Conservation (phyloP, 2,113 vertebrate species). For the Lycaon pictus region DNA sequence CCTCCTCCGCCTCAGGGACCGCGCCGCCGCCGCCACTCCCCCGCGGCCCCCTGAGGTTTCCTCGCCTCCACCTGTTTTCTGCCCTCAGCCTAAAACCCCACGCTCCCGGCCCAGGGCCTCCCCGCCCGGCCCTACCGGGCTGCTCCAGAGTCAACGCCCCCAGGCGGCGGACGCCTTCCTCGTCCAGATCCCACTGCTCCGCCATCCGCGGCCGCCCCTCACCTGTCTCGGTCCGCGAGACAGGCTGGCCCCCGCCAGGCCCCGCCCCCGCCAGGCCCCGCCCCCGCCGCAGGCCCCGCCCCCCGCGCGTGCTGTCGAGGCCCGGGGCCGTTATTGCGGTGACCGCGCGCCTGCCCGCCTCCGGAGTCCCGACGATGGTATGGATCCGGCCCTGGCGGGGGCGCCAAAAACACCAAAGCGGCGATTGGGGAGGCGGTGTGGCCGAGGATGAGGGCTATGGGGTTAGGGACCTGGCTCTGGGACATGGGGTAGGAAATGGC, state of each 20-base stretch:
- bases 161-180: slow-evolving; percentile 77
- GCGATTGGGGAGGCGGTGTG: not conserved
- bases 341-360: not conserved
- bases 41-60: not conserved
- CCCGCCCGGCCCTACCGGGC: slow-evolving; percentile 65
- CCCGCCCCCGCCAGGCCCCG: not conserved
- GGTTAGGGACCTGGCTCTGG: slow-evolving; percentile 15
- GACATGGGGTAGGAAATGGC: not conserved
- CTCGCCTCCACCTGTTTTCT: not conserved
- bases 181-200: slow-evolving; percentile 82
- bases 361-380: slow-evolving; percentile 71
- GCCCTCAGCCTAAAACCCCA: not conserved
- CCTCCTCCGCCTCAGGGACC: not conserved
- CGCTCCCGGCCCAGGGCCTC: not conserved
- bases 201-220: slow-evolving; percentile 73
- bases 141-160: slow-evolving; percentile 79
- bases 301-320: rapidly evolving
- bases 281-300: not conserved
- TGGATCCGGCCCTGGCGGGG: not conserved
- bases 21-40: not conserved
- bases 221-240: slow-evolving; percentile 50
- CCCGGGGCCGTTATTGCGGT: not conserved
- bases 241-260: not conserved
- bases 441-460: not conserved
- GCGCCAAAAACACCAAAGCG: not conserved